Evolutionary conservation across 2,888 invertebrate species (phyloP).

Genomic region (Onthophagus sagittarius): DNA sequence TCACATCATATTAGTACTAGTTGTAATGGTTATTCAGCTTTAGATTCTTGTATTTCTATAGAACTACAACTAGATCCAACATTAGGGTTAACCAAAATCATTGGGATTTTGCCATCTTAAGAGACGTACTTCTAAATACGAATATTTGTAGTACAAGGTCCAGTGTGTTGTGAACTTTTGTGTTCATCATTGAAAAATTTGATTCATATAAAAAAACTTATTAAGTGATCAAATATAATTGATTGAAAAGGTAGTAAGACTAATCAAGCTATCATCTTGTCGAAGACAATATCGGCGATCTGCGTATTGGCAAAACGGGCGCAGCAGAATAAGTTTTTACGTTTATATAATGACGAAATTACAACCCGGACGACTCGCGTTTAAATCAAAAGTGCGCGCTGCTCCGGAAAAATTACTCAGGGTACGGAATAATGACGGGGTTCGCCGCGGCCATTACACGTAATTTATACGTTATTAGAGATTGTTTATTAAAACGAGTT

Average conservation of each 20-base stretch:
- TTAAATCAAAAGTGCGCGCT: background rate
- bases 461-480: slow-evolving; percentile 5
- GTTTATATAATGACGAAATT: background rate
- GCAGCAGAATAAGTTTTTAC: background rate
- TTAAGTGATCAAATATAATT: background rate
- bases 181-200: no score
- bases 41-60: no score
- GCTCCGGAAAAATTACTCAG: background rate
- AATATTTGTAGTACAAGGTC: no score
- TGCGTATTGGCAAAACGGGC: background rate
- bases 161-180: no score
- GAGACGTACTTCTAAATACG: no score
- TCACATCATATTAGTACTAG: no score
- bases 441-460: slow-evolving; percentile 1
- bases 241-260: background rate
- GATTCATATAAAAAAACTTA: background rate
- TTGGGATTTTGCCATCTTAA: no score
- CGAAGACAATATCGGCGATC: background rate
- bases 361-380: background rate
- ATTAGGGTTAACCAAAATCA: no score
- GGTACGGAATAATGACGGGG: slow-evolving; percentile 2
- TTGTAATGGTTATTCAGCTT: no score
- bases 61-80: no score
- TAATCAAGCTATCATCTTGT: background rate
- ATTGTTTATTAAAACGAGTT: slow-evolving; percentile 1